Base-by-base conservation (phyloP, 2,888 invertebrate species). In the Agrotis puta region DNA sequence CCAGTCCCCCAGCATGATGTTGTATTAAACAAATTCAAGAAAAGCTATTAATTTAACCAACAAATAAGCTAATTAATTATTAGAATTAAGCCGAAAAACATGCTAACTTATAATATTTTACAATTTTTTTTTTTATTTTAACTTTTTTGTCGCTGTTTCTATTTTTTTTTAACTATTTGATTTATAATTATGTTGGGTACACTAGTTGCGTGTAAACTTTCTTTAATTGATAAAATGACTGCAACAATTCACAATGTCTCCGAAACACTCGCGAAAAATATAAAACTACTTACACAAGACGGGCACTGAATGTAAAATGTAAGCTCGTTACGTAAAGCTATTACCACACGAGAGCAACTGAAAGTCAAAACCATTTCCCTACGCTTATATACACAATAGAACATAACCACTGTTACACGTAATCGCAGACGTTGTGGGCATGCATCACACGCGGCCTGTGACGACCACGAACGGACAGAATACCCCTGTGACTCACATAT, bases 351-450 rank as follows among this genome's bases (percentile, higher is more conserved):
- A 62, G 50, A 54, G 62, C 68, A 50, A 85, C 84, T 85, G 85
- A 85, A 85, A 85, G 66, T 63, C 59, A 16, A 16, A 56, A 76
- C 22, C 76, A 74, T 78, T 85, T 78, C 76, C 69, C 68, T 71
- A 61, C 74, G 74, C 72, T 72, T 85, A 83, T 85, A 85, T 85
- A 85, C 72, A 58, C 76, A 73, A 73, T 77, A 72, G 58, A 56
- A 77, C 77, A 78, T 77, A 74, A 70, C 77, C 65, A 67, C 11
- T 66, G 56, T 57, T 67, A 83, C 69, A 67, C 81, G 73, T 56
- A 33, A 56, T 33, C n/a, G 7, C 7, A 56, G 33, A 6, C 33
- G 33, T 56, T 65, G 81, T n/a, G 62, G 7, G 11, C 56, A 48
- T 62, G 57, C 70, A 72, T 77, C 71, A 66, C 80, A 68, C 75